Percentiles rank a stretch among this genome's conserved stretches.
Evolutionary conservation across 1,140 invertebrate genomes (phyloP).

Genomic region (Metopolophium dirhodum): DNA sequence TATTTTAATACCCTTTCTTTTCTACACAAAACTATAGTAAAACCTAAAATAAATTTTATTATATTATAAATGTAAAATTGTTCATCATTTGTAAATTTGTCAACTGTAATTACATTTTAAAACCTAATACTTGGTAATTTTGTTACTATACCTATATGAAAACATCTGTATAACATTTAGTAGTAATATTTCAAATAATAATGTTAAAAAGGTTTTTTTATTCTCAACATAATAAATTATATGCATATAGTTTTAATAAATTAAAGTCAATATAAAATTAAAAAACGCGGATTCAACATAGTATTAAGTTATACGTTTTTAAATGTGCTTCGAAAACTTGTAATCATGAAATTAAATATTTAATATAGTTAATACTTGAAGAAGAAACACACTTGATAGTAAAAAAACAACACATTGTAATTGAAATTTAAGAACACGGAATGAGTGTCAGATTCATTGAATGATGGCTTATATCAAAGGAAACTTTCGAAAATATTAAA

Average conservation of each 20-base stretch:
- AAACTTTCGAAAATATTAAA: constrained; percentile 37
- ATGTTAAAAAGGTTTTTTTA: not conserved
- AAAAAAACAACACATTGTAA: constrained; percentile 27
- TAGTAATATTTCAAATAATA: not conserved
- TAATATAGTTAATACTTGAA: constrained; percentile 20
- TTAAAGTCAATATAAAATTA: not conserved
- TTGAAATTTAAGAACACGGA: constrained; percentile 28
- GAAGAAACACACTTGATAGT: not conserved
- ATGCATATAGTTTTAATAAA: not conserved
- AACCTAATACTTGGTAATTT: not conserved
- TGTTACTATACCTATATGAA: not conserved
- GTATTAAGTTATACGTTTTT: constrained; percentile 1
- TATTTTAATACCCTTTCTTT: not conserved
- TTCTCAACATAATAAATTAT: not conserved
- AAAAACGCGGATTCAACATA: not conserved
- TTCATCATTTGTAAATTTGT: not conserved
- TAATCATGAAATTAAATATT: constrained; percentile 38
- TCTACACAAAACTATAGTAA: not conserved
- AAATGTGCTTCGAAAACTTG: not conserved
- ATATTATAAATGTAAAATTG: not conserved
- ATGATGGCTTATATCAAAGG: not conserved
- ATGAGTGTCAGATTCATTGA: constrained; percentile 18
- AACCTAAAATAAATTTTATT: not conserved
- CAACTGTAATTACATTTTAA: not conserved
- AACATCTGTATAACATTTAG: not conserved